Conservation (phyloP, 2,797 vertebrate genomes). For the Aldrovandia affinis region DNA sequence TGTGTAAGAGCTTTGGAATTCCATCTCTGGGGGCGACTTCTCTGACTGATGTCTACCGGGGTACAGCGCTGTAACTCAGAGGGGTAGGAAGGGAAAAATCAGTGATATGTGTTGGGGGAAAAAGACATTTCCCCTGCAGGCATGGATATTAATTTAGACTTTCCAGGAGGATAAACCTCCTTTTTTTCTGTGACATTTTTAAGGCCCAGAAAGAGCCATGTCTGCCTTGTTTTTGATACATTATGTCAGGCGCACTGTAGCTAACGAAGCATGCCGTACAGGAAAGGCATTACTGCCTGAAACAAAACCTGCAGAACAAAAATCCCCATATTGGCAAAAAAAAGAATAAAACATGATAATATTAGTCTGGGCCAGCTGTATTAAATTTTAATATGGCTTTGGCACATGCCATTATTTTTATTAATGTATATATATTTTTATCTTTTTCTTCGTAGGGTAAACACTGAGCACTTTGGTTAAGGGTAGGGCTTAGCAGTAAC, state of each 20-base stretch:
- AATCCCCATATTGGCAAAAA: background rate
- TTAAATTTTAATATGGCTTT: too few species aligned
- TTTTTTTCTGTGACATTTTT: constrained; percentile 32
- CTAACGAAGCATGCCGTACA: constrained; percentile 6
- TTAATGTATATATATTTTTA: too few species aligned
- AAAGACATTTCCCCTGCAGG: constrained; percentile 36
- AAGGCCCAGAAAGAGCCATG: constrained; percentile 14
- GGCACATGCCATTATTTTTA: too few species aligned
- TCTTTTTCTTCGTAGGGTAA: too few species aligned
- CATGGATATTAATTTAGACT: constrained; percentile 49
- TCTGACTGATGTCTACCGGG: constrained; percentile 30
- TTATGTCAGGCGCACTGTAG: constrained; percentile 28
- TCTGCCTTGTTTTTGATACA: constrained; percentile 20
- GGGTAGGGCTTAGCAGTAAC: background rate
- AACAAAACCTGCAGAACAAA: too few species aligned
- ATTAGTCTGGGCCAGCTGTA: too few species aligned
- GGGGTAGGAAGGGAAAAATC: constrained; percentile 12
- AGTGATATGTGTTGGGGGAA: background rate
- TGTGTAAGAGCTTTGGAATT: constrained; percentile 41
- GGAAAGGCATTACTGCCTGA: background rate
- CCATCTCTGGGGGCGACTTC: constrained; percentile 38
- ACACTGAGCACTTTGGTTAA: too few species aligned
- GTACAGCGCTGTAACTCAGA: constrained; percentile 41
- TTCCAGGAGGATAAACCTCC: constrained; percentile 30
- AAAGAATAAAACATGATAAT: background rate